Percentiles rank a stretch among this genome's conserved stretches.
These are phyloP conservation scores for Diuraphis noxia DNA, from an alignment of 1,140 invertebrate genomes.

Conservation along the genomic window DNA sequence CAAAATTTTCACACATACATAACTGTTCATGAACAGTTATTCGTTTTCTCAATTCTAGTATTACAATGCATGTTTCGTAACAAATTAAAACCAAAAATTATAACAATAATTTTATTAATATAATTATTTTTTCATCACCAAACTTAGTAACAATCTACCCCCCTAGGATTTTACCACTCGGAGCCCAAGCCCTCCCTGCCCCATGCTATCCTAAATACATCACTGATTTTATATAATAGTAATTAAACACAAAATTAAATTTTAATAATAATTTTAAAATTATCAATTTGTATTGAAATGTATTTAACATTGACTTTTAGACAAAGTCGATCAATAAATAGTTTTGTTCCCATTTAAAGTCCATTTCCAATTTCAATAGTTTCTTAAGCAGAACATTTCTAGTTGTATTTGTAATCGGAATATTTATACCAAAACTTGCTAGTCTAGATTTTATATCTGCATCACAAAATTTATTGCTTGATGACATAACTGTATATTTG, in stretches of 20 bases:
- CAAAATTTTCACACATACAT: too few species aligned
- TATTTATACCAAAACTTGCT: background rate
- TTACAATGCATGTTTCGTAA: too few species aligned
- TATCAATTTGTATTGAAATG: background rate
- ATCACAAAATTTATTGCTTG: background rate
- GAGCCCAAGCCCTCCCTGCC: too few species aligned
- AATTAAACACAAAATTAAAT: background rate
- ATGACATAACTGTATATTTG: background rate
- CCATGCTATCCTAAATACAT: too few species aligned
- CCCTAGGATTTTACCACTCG: too few species aligned
- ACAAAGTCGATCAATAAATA: background rate
- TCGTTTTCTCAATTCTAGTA: too few species aligned
- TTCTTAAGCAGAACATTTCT: constrained; percentile 5
- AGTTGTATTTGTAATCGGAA: constrained; percentile 17
- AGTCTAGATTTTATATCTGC: background rate
- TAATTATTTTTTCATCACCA: too few species aligned
- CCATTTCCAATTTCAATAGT: background rate
- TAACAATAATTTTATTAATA: too few species aligned
- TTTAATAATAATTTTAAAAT: background rate
- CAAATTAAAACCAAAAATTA: too few species aligned
- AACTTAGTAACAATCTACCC: too few species aligned
- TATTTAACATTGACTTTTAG: background rate
- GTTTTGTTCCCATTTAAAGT: background rate
- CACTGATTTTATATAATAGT: too few species aligned
- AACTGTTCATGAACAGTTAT: too few species aligned